Base-by-base conservation (phyloP, 2,113 vertebrate species). In the Otis tarda region DNA sequence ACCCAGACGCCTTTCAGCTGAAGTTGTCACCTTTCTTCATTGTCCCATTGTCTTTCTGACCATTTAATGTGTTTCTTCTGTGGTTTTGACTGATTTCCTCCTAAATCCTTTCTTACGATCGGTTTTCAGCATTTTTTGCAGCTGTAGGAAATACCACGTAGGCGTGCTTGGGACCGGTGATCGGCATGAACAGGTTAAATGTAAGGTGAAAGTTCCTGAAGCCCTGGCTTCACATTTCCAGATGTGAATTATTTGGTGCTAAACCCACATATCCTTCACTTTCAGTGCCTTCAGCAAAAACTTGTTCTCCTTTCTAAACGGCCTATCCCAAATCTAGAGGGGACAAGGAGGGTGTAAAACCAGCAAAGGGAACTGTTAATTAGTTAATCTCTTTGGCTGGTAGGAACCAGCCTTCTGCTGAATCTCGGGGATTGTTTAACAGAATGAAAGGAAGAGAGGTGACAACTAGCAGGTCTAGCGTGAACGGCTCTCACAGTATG, bases 161-260 rank as follows among this genome's bases (percentile, higher is more conserved):
- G 33, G 9, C 0, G 2, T 55, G n/a, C 83, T 89, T 77, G 78
- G 73, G 89, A 93, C 14, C 81, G 64, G 81, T 89, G 89, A 93
- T 95, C 81, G 13, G 81, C 69, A 28, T 64, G 79, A 95, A 74
- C 43, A 49, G 91, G 81, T 91, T 93, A 92, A 89, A 84, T 89
- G n/a, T 10, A 87, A 94, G 93, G 94, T 84, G 76, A 90, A 89
- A 89, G 64, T 93, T 97, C 60, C 73, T 64, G 86, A 83, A 91
- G 83, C 80, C 52, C 53, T 68, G 65, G 87, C 53, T 95, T 92
- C 89, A 60, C 43, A 49, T 39, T 95, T 96, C 95, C 93, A 93
- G 77, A 93, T 91, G 94, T 74, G 80, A 96, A 61, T 95, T 92
- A 81, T 71, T 85, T 90, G 93, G 53, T 89, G 84, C 50, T 94